phyloP scores from a whole-genome alignment of 1,140 invertebrate genomes.

The Scaptomyza montana region DNA sequence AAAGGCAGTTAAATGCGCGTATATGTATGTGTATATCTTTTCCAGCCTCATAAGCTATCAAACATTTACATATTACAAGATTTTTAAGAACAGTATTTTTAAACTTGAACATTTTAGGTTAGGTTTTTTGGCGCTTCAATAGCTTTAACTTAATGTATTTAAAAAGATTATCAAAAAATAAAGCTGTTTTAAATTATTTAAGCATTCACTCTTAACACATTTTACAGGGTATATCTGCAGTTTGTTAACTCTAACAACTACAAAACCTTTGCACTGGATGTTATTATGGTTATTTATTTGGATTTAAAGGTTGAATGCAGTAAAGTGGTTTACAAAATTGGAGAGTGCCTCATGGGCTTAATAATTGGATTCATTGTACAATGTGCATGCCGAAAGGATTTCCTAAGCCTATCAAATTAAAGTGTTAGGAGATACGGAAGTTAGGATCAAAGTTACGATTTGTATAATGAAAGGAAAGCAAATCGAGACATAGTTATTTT shows the following conservation, averaged over 20 bases:
- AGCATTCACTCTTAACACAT: no score
- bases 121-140: no score
- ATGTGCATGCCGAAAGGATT: slow-evolving; percentile 19
- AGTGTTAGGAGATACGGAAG: background rate
- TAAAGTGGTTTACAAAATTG: slow-evolving; percentile 38
- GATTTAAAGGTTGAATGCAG: slow-evolving; percentile 32
- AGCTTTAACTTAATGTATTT: no score
- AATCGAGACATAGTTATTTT: no score
- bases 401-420: background rate
- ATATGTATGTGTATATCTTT: background rate
- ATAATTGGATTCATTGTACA: slow-evolving; percentile 25
- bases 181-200: no score
- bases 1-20: background rate
- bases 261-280: background rate
- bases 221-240: slow-evolving; percentile 1
- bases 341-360: slow-evolving; percentile 18
- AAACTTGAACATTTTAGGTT: no score
- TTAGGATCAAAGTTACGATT: background rate
- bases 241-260: background rate
- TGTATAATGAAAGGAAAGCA: background rate
- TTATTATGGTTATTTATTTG: slow-evolving; percentile 36
- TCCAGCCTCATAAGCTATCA: no score
- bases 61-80: no score
- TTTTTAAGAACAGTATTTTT: no score
- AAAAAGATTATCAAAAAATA: no score